These are phyloP conservation scores for Stenoptilia bipunctidactyla DNA, from an alignment of 2,888 invertebrate genomes.

Conservation along the genomic window DNA sequence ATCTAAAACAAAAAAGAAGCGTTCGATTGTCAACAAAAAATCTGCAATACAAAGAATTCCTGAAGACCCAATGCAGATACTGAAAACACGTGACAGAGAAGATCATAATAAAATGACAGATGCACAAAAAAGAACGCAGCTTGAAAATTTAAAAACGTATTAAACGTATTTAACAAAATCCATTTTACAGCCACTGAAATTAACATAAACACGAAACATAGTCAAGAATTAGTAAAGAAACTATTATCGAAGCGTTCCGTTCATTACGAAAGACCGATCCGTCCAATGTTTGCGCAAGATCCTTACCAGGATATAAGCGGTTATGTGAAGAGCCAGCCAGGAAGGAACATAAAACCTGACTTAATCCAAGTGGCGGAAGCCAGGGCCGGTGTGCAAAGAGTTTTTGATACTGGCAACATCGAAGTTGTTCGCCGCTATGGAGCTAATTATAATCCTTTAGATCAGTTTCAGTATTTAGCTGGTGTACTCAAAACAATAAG, in stretches of 20 bases:
- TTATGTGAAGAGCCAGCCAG: background rate
- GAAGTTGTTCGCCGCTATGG: conserved; percentile 34
- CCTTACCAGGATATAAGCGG: background rate
- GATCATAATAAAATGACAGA: background rate
- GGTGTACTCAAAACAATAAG: background rate
- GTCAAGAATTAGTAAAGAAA: background rate
- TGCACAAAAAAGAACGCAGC: background rate
- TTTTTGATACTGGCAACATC: conserved; percentile 34
- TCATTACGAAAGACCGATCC: background rate
- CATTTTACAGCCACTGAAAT: background rate
- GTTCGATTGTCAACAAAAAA: conserved; percentile 16
- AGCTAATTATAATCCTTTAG: conserved; percentile 36
- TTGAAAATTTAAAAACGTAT: background rate
- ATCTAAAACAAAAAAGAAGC: conserved; percentile 18
- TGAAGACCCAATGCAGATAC: conserved; percentile 3
- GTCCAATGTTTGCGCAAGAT: conserved; percentile 2
- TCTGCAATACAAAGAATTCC: conserved; percentile 4
- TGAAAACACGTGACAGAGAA: background rate
- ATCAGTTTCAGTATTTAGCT: background rate
- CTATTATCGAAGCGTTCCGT: background rate
- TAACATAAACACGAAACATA: background rate
- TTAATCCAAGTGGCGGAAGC: conserved; percentile 25
- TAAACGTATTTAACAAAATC: background rate
- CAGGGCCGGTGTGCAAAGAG: conserved; percentile 25
- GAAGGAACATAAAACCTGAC: background rate